These are phyloP conservation scores for Chlorospingus flavigularis DNA, from an alignment of 2,797 vertebrate species.

Conservation along the genomic window DNA sequence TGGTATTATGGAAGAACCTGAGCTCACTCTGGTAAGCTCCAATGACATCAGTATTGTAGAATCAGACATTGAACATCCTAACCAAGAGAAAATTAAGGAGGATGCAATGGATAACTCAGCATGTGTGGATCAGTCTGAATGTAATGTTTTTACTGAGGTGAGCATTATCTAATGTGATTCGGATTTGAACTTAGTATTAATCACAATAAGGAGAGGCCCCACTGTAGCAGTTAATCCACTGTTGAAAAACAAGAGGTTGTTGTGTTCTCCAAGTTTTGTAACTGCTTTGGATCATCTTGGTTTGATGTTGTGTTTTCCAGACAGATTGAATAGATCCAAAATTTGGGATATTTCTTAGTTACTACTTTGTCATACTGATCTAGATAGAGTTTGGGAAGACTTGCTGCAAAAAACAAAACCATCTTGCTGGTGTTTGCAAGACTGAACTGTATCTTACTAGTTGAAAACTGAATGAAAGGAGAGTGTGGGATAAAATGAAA, in stretches of 20 bases:
- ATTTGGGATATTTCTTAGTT: background rate
- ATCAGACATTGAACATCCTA: constrained; percentile 48
- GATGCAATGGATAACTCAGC: background rate
- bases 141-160: constrained; percentile 47
- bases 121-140: background rate
- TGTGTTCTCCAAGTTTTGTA: background rate
- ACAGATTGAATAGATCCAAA: background rate
- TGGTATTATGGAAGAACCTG: constrained; percentile 91
- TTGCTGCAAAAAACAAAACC: background rate
- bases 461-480: background rate
- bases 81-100: constrained; percentile 39
- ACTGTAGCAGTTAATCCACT: background rate
- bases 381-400: background rate
- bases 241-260: background rate
- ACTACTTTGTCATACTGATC: background rate
- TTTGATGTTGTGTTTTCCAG: background rate
- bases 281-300: background rate
- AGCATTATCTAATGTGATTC: background rate
- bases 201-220: background rate
- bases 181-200: background rate
- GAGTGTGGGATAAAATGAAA: background rate
- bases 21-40: constrained; percentile 83
- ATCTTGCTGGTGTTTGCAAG: background rate
- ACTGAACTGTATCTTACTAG: background rate
- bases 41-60: constrained; percentile 79